A percentile compares a stretch with the other conserved stretches of the same genome.
Conservation (phyloP, 2,113 vertebrate species). For the Heterochromis multidens region DNA sequence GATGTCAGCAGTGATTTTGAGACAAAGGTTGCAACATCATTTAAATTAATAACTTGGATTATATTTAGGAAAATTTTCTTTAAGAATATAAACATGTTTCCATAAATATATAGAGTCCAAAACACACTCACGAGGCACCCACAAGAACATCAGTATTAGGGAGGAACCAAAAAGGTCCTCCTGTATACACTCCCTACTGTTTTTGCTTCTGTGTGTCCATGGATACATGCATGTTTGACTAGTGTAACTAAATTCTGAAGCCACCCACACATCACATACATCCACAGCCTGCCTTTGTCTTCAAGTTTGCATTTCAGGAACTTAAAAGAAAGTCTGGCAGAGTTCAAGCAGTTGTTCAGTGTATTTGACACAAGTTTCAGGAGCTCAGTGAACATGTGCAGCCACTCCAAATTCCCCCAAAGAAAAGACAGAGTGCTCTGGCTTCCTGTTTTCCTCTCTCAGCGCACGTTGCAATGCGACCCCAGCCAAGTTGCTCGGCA, state of each 20-base stretch:
- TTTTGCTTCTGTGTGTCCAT: background rate
- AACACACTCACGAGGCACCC: background rate
- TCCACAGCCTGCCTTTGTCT: slow-evolving; percentile 3
- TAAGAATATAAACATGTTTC: background rate
- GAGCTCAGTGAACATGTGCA: slow-evolving; percentile 30
- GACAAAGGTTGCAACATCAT: background rate
- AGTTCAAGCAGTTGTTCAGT: slow-evolving; percentile 38
- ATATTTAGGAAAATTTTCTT: too few relatives aligned
- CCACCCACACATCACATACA: background rate
- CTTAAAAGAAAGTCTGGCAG: slow-evolving; percentile 35
- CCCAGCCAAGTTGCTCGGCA: background rate
- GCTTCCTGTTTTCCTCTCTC: slow-evolving; percentile 48
- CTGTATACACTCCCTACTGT: background rate
- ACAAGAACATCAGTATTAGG: background rate
- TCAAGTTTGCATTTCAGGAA: slow-evolving; percentile 53
- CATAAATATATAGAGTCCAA: background rate
- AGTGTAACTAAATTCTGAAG: background rate
- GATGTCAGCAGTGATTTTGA: background rate
- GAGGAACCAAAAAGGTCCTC: background rate
- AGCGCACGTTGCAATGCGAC: slow-evolving; percentile 34
- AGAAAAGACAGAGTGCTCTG: background rate
- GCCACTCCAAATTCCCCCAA: slow-evolving; percentile 33
- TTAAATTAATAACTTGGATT: too few relatives aligned
- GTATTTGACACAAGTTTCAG: slow-evolving; percentile 32
- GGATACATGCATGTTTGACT: background rate